Base-by-base conservation (phyloP, 2,113 vertebrate species). In the Glaucomys volans region DNA sequence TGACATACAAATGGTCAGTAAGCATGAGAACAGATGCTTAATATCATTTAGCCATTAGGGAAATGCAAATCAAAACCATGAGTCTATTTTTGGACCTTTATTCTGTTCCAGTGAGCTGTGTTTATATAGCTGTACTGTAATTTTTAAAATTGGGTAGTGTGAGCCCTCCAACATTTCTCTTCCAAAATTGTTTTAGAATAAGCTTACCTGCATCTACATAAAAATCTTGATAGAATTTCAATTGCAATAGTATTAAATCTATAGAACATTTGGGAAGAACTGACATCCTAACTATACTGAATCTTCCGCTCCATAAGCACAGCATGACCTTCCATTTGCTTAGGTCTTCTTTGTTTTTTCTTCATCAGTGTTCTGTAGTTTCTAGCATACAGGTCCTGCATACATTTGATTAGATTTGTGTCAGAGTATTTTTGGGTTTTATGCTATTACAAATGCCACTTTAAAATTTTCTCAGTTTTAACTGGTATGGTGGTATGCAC, bases 401-500 rank as follows among this genome's bases (percentile, higher is more conserved):
- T 69, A 80, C 44, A 59, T 81, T 82, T 94, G 74, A 87, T 59
- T 76, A 88, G 47, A 76, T 82, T 75, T 82, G 37, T 69, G 50
- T 35, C 71, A 69, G 69, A 37, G 20, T 40, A 16, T 76, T 81
- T 76, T 40, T 76, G 14, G 59, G 59, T 76, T 81, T 90, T 47
- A 81, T 54, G 59, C 16, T 42, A 69, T 62, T 82, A 26, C 75
- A 81, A 91, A 50, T 90, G 2, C 32, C 74, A 40, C 44, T 57
- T 74, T 28, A 69, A 57, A 3, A 12, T 50, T 62, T 96, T 96
- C 75, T 94, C 28, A 87, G 22, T 77, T 82, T 74, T 30, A 64
- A 12, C 91, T 47, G 44, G 7, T 47, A 9, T 47, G 44, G 44
- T 47, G 44, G n/a, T n/a, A n/a, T n/a, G n/a, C n/a, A n/a, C n/a